Evolutionary conservation across 2,888 invertebrate species (phyloP).

Genomic region (Loripinus fragilis): DNA sequence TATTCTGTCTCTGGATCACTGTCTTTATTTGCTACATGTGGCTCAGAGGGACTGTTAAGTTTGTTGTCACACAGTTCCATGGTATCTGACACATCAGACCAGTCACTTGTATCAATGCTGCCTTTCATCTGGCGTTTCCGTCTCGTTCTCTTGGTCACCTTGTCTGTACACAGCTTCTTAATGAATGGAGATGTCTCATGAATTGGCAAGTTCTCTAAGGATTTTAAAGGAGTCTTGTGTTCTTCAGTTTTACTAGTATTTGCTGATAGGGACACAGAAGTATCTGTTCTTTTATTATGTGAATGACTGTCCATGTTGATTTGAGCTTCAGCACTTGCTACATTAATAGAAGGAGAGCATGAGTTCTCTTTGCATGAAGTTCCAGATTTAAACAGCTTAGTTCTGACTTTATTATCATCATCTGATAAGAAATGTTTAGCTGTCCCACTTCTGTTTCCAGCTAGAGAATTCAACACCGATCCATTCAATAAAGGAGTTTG

Average conservation of each 20-base stretch:
- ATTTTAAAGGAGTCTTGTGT: slow-evolving; percentile 24
- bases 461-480: not conserved
- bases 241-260: not conserved
- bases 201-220: slow-evolving; percentile 8
- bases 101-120: not conserved
- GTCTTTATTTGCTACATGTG: not conserved
- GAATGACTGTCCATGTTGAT: not conserved
- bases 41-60: not conserved
- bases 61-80: not conserved
- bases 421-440: not conserved
- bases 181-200: slow-evolving; percentile 48
- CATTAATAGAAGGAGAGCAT: not conserved
- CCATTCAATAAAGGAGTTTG: not conserved
- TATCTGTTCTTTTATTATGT: not conserved
- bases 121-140: slow-evolving; percentile 17
- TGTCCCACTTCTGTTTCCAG: not conserved
- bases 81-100: not conserved
- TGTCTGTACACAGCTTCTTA: slow-evolving; percentile 44
- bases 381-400: not conserved
- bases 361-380: not conserved
- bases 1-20: not conserved
- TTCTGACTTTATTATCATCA: not conserved
- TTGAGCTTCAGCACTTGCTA: not conserved
- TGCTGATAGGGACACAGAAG: not conserved
- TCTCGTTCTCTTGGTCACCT: slow-evolving; percentile 45